Evolutionary conservation across 92 coral and sea anemone species (phyloP).

Genomic region (Isaurus tuberculatus): DNA sequence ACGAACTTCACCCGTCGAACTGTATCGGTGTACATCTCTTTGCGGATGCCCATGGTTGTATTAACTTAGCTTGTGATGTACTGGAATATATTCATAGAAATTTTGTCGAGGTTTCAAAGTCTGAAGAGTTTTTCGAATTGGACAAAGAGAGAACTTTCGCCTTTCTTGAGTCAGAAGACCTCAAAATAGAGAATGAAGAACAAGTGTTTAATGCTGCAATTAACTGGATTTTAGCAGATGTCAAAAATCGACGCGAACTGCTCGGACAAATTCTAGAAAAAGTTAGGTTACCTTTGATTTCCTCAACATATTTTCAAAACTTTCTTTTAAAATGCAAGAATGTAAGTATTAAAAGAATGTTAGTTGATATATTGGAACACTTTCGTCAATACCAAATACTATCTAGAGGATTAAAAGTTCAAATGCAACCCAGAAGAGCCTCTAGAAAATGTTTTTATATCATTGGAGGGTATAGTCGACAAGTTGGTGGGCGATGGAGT

Average conservation of each 20-base stretch:
- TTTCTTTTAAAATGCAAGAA: slow-evolving; percentile 69
- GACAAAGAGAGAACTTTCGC: slow-evolving; percentile 57
- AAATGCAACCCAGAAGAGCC: slow-evolving; percentile 75
- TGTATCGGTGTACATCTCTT: slow-evolving; percentile 83
- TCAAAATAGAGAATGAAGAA: slow-evolving; percentile 84
- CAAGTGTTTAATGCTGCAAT: slow-evolving; percentile 90
- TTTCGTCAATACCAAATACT: slow-evolving; percentile 79
- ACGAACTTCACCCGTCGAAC: slow-evolving; percentile 84
- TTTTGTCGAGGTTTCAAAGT: slow-evolving; percentile 71
- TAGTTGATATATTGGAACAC: slow-evolving; percentile 66
- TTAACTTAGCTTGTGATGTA: slow-evolving; percentile 64
- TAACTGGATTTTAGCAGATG: slow-evolving; percentile 77
- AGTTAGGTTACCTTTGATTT: slow-evolving; percentile 81
- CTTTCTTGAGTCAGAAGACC: slow-evolving; percentile 83
- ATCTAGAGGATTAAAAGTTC: slow-evolving; percentile 51
- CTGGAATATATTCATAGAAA: slow-evolving; percentile 81
- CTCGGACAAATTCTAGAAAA: slow-evolving; percentile 82
- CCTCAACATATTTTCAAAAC: slow-evolving; percentile 73
- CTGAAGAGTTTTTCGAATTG: slow-evolving; percentile 83
- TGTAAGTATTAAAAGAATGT: slow-evolving; percentile 82
- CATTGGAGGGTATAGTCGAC: slow-evolving; percentile 88
- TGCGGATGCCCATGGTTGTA: slow-evolving; percentile 82
- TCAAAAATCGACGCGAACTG: slow-evolving; percentile 66
- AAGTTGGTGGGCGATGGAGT: slow-evolving; percentile 85
- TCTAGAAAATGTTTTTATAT: slow-evolving; percentile 88